phyloP scores from a whole-genome alignment of 2,113 vertebrate genomes.

The Neolamprologus longior region DNA sequence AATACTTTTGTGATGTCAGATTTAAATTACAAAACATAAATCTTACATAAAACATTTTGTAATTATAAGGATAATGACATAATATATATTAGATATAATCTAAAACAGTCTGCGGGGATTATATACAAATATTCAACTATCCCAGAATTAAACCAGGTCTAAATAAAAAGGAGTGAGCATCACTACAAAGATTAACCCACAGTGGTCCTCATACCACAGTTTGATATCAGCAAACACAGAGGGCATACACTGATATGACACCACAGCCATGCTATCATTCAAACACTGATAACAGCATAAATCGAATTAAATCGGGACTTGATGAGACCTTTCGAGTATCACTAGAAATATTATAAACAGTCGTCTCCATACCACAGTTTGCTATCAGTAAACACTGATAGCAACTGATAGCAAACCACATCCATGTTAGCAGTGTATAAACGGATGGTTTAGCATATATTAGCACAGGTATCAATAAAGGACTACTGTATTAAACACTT shows the following conservation, averaged over 20 bases:
- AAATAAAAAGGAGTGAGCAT: too few relatives aligned
- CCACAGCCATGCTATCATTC: background rate
- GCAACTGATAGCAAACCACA: background rate
- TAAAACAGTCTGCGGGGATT: too few relatives aligned
- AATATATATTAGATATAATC: too few relatives aligned
- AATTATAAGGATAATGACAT: too few relatives aligned
- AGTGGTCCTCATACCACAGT: background rate
- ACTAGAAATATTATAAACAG: background rate
- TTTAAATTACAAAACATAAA: too few relatives aligned
- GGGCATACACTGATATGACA: background rate
- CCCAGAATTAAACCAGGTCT: too few relatives aligned
- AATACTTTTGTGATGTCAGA: too few relatives aligned
- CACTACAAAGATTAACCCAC: background rate
- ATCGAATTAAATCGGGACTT: background rate
- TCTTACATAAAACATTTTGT: too few relatives aligned
- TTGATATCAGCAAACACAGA: background rate
- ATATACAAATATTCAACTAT: too few relatives aligned
- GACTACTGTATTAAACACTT: background rate
- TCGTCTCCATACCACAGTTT: rapidly evolving
- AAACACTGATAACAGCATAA: background rate
- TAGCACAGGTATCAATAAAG: background rate
- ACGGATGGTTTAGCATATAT: background rate
- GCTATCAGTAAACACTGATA: background rate
- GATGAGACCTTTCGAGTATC: background rate
- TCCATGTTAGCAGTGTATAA: background rate